A percentile compares a stretch with the other conserved stretches of the same genome.
Conservation (phyloP, 2,888 invertebrate genomes). For the Apoda limacodes region DNA sequence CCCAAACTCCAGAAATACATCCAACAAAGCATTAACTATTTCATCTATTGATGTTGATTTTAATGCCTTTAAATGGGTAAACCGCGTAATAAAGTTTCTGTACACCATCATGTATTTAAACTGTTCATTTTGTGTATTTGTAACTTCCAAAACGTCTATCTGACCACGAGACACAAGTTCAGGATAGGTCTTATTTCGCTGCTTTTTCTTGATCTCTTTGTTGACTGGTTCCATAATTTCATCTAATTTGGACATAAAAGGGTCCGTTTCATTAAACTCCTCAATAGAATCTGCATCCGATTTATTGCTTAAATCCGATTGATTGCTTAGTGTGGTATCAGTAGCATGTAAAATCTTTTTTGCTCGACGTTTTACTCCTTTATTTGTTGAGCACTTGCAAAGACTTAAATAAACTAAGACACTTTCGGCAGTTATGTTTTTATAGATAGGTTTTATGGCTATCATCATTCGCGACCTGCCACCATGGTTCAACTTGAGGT, state of each 20-base stretch:
- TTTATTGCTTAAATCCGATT: neutral
- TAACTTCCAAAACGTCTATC: constrained; percentile 35
- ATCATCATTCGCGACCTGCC: constrained; percentile 34
- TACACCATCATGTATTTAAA: constrained; percentile 39
- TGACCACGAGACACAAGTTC: constrained; percentile 38
- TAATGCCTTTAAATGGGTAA: constrained; percentile 33
- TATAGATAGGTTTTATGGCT: constrained; percentile 33
- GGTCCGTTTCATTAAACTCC: neutral
- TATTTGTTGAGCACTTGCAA: constrained; percentile 20
- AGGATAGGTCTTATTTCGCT: constrained; percentile 21
- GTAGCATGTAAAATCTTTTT: neutral
- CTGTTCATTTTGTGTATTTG: constrained; percentile 28
- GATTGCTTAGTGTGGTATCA: neutral
- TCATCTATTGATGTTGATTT: constrained; percentile 30
- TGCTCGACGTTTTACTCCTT: neutral
- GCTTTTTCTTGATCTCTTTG: constrained; percentile 6
- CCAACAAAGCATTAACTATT: constrained; percentile 30
- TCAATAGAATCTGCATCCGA: neutral
- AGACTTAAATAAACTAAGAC: constrained; percentile 34
- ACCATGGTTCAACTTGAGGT: constrained; percentile 34
- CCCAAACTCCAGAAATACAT: constrained; percentile 39
- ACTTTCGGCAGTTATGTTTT: constrained; percentile 35
- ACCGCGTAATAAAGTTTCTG: constrained; percentile 33
- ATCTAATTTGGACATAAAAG: neutral
- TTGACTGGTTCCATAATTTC: neutral